These are phyloP conservation scores for Gadus macrocephalus DNA, from an alignment of 2,113 vertebrate species.

Conservation along the genomic window DNA sequence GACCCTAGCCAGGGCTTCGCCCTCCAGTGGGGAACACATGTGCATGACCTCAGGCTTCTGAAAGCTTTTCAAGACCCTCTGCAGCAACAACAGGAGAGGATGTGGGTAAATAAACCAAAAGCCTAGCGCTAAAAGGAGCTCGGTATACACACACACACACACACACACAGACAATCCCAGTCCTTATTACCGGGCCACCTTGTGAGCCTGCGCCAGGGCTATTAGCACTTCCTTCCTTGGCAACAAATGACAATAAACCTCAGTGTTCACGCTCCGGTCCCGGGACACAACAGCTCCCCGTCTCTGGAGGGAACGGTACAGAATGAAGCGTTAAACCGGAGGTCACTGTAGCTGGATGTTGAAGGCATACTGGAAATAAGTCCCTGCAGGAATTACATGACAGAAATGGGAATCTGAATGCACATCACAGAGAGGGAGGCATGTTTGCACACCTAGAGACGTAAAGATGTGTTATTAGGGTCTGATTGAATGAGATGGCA, in stretches of 20 bases:
- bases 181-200: conserved; percentile 5
- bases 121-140: not conserved
- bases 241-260: conserved; percentile 19
- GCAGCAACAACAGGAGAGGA: conserved; percentile 18
- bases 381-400: too few species aligned
- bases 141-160: not conserved
- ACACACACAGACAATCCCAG: not conserved
- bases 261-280: not conserved
- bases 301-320: too few species aligned
- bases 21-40: not conserved
- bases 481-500: too few species aligned
- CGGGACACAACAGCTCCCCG: too few species aligned
- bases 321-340: too few species aligned
- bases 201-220: not conserved
- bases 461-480: too few species aligned
- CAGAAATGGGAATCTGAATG: too few species aligned
- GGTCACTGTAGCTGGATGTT: too few species aligned
- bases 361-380: too few species aligned
- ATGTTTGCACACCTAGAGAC: too few species aligned
- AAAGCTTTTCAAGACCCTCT: conserved; percentile 2
- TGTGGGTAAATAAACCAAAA: conserved; percentile 20
- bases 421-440: too few species aligned
- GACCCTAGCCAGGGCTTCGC: not conserved
- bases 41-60: not conserved
- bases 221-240: conserved; percentile 9